Percentiles rank a stretch among this genome's conserved stretches.
Evolutionary conservation across 1,140 invertebrate genomes (phyloP).

Genomic region (Megalonaias nervosa): DNA sequence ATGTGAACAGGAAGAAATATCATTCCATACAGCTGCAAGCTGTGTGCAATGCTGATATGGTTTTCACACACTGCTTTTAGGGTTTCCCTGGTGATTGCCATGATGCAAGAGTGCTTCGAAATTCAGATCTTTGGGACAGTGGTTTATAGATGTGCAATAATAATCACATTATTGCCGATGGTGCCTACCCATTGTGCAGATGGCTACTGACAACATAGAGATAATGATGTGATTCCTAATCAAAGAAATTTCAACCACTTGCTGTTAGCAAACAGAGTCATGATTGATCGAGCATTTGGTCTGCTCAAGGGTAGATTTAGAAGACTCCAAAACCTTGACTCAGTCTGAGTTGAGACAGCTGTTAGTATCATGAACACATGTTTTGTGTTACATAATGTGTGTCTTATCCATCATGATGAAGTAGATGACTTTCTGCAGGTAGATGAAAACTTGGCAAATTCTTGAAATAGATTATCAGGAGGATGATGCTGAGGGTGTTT

Average conservation of each 20-base stretch:
- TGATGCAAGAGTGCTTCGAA: conserved; percentile 34
- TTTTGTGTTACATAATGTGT: conserved; percentile 67
- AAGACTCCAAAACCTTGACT: no score
- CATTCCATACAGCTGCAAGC: conserved; percentile 20
- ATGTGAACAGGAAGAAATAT: conserved; percentile 42
- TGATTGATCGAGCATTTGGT: not conserved
- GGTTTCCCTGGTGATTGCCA: conserved; percentile 42
- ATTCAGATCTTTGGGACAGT: conserved; percentile 43
- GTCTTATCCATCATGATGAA: conserved; percentile 8
- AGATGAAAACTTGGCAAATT: not conserved
- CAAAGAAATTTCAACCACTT: conserved; percentile 31
- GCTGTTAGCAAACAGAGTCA: conserved; percentile 47
- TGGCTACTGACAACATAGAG: conserved; percentile 40
- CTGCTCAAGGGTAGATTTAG: no score
- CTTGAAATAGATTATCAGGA: not conserved
- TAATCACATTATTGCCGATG: not conserved
- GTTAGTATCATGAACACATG: conserved; percentile 37
- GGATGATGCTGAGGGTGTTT: not conserved
- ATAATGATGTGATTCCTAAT: conserved; percentile 39
- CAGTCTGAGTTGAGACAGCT: no score
- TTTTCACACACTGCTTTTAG: conserved; percentile 30
- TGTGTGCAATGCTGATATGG: conserved; percentile 30
- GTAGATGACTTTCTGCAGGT: conserved; percentile 18
- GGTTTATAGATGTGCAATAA: conserved; percentile 13
- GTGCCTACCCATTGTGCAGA: conserved; percentile 33